Base-by-base conservation (phyloP, 2,113 vertebrate species). In the Odocoileus hemionus region DNA sequence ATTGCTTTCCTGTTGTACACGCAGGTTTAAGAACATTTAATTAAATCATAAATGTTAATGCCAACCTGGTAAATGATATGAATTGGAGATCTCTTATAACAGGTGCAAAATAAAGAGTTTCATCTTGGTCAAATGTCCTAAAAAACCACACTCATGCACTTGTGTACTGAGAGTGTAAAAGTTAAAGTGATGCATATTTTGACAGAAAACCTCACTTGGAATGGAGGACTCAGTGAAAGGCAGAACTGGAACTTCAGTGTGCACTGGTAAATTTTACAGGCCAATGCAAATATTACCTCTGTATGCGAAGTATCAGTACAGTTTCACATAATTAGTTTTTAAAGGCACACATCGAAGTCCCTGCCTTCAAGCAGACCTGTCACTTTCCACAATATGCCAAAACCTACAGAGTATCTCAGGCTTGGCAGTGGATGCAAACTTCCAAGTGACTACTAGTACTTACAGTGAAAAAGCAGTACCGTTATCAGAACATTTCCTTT, bases 11-110 rank as follows among this genome's bases (percentile, higher is more conserved):
- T 84, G 80, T 50, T 78, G 76, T 52, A 80, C 17, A 87, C 14
- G 25, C n/a, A 39, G 67, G n/a, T 25, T 74, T 74, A 39, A 39
- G 19, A 67, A 92, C 80, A 90, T 79, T 89, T 91, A 83, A 57
- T 93, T 92, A 91, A 93, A 98, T 52, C 52, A n/a, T 61, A 83
- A 70, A 86, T 50, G 39, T 61, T 79, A 47, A 64, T 50, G 60
- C 50, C 67, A 58, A 91, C 43, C 33, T 83, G 58, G 36, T 58
- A n/a, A 89, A 74, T n/a, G 16, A 61, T 57, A 28, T 7, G 36
- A 54, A 7, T 21, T 76, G 67, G 47, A 25, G 74, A 47, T 50
- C 52, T 96, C 80, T 61, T 60, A 2, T 13, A 80, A 95, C 76
- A 94, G 64, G 76, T 85, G 39, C 79, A 96, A 78, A 86, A 25